Conservation (phyloP, 2,888 invertebrate species). For the Drosophila yooni region DNA sequence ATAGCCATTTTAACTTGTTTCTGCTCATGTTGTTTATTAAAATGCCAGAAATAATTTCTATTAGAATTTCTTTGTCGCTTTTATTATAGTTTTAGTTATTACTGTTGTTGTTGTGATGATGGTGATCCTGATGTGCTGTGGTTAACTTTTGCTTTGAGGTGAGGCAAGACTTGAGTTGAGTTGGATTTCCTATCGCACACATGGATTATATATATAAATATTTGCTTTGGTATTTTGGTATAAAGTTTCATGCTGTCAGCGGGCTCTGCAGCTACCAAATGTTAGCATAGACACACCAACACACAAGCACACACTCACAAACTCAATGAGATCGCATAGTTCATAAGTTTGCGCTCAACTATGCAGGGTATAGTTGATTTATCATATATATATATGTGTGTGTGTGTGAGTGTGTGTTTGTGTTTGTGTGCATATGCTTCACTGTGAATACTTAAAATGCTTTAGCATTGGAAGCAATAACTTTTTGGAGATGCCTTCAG, state of each 20-base stretch:
- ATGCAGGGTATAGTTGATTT: constrained; percentile 27
- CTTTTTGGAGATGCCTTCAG: constrained; percentile 10
- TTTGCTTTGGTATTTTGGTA: constrained; percentile 74
- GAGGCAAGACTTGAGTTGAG: constrained; percentile 44
- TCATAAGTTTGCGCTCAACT: constrained; percentile 49
- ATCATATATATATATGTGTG: not conserved
- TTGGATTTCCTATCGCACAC: constrained; percentile 41
- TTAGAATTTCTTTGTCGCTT: constrained; percentile 48
- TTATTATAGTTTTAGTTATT: constrained; percentile 31
- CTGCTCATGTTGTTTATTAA: constrained; percentile 68
- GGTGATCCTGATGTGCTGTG: constrained; percentile 8
- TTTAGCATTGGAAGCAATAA: constrained; percentile 40
- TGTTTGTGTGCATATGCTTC: not conserved
- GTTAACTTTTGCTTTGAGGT: constrained; percentile 48
- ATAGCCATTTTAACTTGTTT: not conserved
- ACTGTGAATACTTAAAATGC: constrained; percentile 57
- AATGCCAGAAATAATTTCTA: constrained; percentile 73
- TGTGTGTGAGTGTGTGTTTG: not conserved
- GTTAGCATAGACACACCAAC: constrained; percentile 34
- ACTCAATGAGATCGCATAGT: constrained; percentile 50
- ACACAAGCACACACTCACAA: constrained; percentile 9
- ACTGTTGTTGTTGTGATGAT: constrained; percentile 16
- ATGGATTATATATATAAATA: constrained; percentile 69
- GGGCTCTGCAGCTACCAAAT: constrained; percentile 52
- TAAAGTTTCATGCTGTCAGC: constrained; percentile 65